A percentile compares a stretch with the other conserved stretches of the same genome.
These are phyloP conservation scores for Polia nebulosa DNA, from an alignment of 2,888 invertebrate species.

Conservation along the genomic window DNA sequence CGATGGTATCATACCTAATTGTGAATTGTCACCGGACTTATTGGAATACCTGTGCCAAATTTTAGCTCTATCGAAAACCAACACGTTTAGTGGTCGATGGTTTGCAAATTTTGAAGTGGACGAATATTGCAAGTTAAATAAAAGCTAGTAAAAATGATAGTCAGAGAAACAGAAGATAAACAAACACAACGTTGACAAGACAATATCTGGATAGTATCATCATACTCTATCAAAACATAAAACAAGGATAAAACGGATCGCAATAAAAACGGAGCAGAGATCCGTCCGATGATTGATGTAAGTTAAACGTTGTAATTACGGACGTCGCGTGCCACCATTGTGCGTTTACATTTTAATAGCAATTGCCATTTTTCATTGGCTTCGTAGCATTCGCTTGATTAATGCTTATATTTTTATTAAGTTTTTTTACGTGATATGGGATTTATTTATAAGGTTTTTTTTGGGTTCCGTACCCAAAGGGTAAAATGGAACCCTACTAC, in stretches of 20 bases:
- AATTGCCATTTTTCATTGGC: slow-evolving; percentile 83
- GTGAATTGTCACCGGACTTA: too few species aligned
- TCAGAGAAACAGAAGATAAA: neutral
- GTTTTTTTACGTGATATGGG: slow-evolving; percentile 69
- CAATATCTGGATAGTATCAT: slow-evolving; percentile 15
- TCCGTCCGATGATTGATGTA: slow-evolving; percentile 81
- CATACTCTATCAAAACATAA: slow-evolving; percentile 43
- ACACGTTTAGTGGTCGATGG: too few species aligned
- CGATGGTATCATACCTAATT: too few species aligned
- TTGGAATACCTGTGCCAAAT: too few species aligned
- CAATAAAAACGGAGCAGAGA: slow-evolving; percentile 62
- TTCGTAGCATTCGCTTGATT: slow-evolving; percentile 78
- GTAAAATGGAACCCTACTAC: too few species aligned
- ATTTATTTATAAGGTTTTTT: slow-evolving; percentile 23
- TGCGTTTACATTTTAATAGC: slow-evolving; percentile 80
- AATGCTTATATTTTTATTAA: slow-evolving; percentile 86
- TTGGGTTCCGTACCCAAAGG: too few species aligned
- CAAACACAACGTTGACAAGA: neutral
- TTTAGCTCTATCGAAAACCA: too few species aligned
- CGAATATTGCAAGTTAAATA: too few species aligned
- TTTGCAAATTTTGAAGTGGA: too few species aligned
- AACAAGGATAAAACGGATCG: slow-evolving; percentile 52
- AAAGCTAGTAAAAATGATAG: too few species aligned
- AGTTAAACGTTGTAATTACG: slow-evolving; percentile 83
- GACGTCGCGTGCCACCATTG: slow-evolving; percentile 76